phyloP scores from a whole-genome alignment of 2,888 invertebrate genomes.

The Acleris holmiana region DNA sequence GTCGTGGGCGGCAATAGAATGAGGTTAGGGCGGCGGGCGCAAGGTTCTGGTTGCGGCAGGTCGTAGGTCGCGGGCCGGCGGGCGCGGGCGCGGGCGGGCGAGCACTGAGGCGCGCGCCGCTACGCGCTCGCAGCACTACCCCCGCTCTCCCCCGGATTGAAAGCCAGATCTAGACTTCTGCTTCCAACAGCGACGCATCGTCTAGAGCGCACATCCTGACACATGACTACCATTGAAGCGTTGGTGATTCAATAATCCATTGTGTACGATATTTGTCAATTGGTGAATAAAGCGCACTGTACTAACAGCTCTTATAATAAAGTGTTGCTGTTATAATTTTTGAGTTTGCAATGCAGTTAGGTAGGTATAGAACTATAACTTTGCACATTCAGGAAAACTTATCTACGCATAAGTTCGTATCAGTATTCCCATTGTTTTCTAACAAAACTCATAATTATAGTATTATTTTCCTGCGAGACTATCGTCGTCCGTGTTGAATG shows the following conservation, averaged over 20 bases:
- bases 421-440: conserved; percentile 21
- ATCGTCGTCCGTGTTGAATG: conserved; percentile 4
- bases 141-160: conserved; percentile 41
- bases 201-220: conserved; percentile 42
- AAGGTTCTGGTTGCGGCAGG: conserved; percentile 66
- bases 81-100: conserved; percentile 80
- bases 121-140: conserved; percentile 55
- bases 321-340: not conserved
- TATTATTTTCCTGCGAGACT: not conserved
- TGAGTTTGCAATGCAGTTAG: not conserved
- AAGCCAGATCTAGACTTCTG: conserved; percentile 61
- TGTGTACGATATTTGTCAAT: conserved; percentile 19
- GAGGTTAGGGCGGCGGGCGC: conserved; percentile 69
- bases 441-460: conserved; percentile 2
- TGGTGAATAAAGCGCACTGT: conserved; percentile 22
- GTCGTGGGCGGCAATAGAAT: conserved; percentile 61
- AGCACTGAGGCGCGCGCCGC: conserved; percentile 78
- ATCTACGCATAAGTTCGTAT: not conserved
- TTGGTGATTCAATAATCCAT: conserved; percentile 15
- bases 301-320: not conserved
- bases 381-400: not conserved
- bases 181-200: conserved; percentile 48
- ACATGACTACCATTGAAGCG: conserved; percentile 34
- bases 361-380: too few relatives aligned
- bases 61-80: conserved; percentile 69